Evolutionary conservation across 1,140 invertebrate genomes (phyloP).

Genomic region (Leguminivora glycinivorella): DNA sequence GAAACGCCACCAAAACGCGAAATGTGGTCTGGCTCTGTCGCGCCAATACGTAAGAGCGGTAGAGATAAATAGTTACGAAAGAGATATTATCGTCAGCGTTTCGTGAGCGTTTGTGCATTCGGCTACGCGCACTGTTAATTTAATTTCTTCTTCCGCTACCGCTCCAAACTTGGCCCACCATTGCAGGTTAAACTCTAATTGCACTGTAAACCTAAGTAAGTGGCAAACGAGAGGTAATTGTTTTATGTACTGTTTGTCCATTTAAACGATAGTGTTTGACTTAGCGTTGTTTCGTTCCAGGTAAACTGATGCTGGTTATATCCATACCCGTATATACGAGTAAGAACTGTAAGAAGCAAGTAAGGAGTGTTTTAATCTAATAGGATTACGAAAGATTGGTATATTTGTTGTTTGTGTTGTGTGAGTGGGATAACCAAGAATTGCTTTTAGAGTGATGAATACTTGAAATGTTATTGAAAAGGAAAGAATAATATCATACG

Average conservation of each 20-base stretch:
- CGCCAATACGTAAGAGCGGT: too few relatives aligned
- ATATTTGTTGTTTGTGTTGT: not conserved
- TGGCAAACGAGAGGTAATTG: conserved; percentile 55
- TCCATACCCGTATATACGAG: too few relatives aligned
- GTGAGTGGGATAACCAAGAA: not conserved
- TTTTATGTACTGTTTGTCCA: conserved; percentile 44
- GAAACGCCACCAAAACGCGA: too few relatives aligned
- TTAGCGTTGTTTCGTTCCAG: not conserved
- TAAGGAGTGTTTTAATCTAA: not conserved
- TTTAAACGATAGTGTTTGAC: conserved; percentile 14
- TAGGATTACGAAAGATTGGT: not conserved
- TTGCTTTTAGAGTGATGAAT: not conserved
- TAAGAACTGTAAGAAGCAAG: not conserved
- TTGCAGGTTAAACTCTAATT: conserved; percentile 50
- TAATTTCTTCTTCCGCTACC: not conserved
- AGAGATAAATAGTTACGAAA: too few relatives aligned
- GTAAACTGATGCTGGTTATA: conserved; percentile 13
- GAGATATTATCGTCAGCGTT: too few relatives aligned
- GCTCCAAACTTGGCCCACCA: conserved; percentile 32
- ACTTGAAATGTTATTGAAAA: too few relatives aligned
- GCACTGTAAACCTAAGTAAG: conserved; percentile 46
- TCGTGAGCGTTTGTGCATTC: too few relatives aligned
- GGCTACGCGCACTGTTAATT: too few relatives aligned
- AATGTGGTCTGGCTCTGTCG: too few relatives aligned
- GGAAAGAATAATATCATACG: too few relatives aligned